These are phyloP conservation scores for Hydrotaea cyrtoneurina DNA, from an alignment of 2,888 invertebrate species.

Conservation along the genomic window DNA sequence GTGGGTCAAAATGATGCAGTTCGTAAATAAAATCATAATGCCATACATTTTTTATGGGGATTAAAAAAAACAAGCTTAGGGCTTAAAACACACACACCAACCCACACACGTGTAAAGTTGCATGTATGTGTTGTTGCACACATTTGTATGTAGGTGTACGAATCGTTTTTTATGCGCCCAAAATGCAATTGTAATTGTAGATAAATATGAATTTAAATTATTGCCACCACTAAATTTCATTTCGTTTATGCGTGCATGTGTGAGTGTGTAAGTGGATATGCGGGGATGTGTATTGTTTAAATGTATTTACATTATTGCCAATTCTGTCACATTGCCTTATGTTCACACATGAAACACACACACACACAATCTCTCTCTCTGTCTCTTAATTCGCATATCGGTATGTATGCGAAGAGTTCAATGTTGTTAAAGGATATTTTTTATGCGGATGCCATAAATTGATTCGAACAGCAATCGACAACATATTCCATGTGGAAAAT, in stretches of 20 bases:
- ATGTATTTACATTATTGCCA: slow-evolving; percentile 46
- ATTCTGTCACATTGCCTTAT: slow-evolving; percentile 49
- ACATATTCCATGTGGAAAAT: slow-evolving; percentile 77
- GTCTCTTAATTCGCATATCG: too few relatives aligned
- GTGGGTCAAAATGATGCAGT: background rate
- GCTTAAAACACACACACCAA: background rate
- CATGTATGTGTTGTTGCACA: background rate
- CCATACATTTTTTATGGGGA: background rate
- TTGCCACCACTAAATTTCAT: slow-evolving; percentile 68
- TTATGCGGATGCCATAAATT: slow-evolving; percentile 76
- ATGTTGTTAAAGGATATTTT: slow-evolving; percentile 40
- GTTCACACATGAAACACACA: slow-evolving; percentile 46
- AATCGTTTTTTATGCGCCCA: background rate
- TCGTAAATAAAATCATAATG: background rate
- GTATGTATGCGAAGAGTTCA: slow-evolving; percentile 29
- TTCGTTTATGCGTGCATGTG: background rate
- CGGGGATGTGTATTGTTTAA: background rate
- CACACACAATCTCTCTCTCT: slow-evolving; percentile 37
- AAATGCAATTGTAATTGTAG: slow-evolving; percentile 73
- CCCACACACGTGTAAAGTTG: background rate
- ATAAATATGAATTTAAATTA: slow-evolving; percentile 76
- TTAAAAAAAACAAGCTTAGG: background rate
- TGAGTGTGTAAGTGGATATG: background rate
- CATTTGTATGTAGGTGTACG: background rate
- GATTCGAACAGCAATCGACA: slow-evolving; percentile 72